Conservation (phyloP, 2,113 vertebrate species). For the Aythya baeri region DNA sequence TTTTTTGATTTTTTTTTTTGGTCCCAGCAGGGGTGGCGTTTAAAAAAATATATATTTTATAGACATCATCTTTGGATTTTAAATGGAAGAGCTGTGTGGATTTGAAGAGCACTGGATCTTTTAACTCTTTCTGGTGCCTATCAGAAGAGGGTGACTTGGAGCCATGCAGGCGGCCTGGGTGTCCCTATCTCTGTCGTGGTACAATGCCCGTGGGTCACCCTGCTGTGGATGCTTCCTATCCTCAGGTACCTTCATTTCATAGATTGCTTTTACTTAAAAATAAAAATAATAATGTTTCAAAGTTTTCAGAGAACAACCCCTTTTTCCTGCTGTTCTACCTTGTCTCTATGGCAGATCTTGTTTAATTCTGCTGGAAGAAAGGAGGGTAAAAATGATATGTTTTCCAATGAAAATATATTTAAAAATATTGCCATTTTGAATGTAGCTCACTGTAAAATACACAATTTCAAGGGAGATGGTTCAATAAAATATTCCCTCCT, state of each 20-base stretch:
- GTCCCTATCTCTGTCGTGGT: neutral
- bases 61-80: neutral
- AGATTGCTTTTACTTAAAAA: neutral
- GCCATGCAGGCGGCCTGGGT: rapidly evolving
- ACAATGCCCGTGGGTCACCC: rapidly evolving
- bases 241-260: neutral
- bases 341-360: neutral
- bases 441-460: constrained; percentile 26
- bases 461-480: constrained; percentile 61
- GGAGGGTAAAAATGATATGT: neutral
- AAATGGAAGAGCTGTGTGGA: neutral
- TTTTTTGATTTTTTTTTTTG: neutral
- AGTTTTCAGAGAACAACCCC: neutral
- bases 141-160: neutral
- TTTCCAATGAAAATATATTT: neutral
- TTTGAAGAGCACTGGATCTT: neutral
- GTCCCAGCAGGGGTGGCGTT: neutral
- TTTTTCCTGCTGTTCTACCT: neutral
- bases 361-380: neutral
- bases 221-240: neutral
- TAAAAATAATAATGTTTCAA: neutral
- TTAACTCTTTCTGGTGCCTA: neutral
- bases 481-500: constrained; percentile 55
- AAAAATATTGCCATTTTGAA: constrained; percentile 7
- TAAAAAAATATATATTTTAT: neutral